phyloP scores from a whole-genome alignment of 2,797 vertebrate genomes.

The Falco biarmicus region DNA sequence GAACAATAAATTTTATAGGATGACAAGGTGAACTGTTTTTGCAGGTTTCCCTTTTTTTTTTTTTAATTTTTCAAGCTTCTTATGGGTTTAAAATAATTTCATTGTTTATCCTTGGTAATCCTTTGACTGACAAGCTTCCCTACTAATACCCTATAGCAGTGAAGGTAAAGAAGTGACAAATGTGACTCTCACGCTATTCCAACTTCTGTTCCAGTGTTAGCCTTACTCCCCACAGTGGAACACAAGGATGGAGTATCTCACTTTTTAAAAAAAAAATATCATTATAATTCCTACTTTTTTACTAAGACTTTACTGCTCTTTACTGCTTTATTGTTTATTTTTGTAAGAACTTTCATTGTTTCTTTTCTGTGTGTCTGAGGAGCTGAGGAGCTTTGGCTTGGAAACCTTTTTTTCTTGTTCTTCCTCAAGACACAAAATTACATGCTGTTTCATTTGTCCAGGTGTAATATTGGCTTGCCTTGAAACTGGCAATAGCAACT shows the following conservation, averaged over 20 bases:
- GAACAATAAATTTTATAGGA: background rate
- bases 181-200: background rate
- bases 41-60: background rate
- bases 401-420: background rate
- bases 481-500: background rate
- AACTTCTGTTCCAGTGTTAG: background rate
- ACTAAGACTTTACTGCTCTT: background rate
- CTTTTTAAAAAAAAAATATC: background rate
- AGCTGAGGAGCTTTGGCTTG: background rate
- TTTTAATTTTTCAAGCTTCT: background rate
- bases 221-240: background rate
- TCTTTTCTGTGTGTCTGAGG: background rate
- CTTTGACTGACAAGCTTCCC: background rate
- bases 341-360: background rate
- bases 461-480: background rate
- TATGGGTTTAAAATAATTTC: background rate
- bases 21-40: background rate
- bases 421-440: background rate
- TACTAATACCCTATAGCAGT: background rate
- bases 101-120: background rate
- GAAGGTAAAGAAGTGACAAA: background rate
- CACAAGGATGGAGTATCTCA: background rate
- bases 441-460: background rate
- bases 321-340: background rate
- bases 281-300: background rate